Percentiles rank a stretch among this genome's conserved stretches.
phyloP scores from a whole-genome alignment of 2,113 vertebrate genomes.

The Gymnogyps californianus region DNA sequence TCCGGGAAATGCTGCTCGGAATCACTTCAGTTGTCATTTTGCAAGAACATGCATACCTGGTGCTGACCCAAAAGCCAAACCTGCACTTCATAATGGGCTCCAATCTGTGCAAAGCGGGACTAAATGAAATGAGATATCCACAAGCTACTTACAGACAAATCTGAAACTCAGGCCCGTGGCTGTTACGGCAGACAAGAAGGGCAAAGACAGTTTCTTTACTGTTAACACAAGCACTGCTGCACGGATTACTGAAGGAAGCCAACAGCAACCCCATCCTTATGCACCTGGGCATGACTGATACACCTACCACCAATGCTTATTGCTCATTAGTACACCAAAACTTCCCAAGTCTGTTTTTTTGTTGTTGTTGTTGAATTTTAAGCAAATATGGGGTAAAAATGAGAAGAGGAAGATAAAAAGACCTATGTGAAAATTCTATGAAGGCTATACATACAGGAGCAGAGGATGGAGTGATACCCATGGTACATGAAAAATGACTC shows the following conservation, averaged over 20 bases:
- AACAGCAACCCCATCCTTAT: background rate
- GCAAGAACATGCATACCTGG: background rate
- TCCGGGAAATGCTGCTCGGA: background rate
- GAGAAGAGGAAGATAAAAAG: background rate
- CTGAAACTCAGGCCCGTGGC: background rate
- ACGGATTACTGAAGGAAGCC: background rate
- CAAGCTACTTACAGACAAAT: background rate
- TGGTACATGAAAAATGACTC: background rate
- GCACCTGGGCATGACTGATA: background rate
- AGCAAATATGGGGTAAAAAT: background rate
- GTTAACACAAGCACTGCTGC: background rate
- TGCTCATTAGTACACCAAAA: background rate
- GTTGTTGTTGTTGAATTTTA: background rate
- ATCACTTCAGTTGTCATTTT: background rate
- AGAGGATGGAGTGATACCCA: background rate
- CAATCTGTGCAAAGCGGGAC: background rate
- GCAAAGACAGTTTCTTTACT: background rate
- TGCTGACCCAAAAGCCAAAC: background rate
- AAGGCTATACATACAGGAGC: background rate
- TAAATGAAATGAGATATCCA: background rate
- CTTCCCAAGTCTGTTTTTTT: background rate
- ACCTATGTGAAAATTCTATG: background rate
- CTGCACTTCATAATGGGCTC: fast-evolving
- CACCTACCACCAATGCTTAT: background rate
- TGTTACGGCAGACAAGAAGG: background rate